A percentile compares a stretch with the other conserved stretches of the same genome.
Evolutionary conservation across 1,140 invertebrate genomes (phyloP).

Genomic region (Hetaerina americana): DNA sequence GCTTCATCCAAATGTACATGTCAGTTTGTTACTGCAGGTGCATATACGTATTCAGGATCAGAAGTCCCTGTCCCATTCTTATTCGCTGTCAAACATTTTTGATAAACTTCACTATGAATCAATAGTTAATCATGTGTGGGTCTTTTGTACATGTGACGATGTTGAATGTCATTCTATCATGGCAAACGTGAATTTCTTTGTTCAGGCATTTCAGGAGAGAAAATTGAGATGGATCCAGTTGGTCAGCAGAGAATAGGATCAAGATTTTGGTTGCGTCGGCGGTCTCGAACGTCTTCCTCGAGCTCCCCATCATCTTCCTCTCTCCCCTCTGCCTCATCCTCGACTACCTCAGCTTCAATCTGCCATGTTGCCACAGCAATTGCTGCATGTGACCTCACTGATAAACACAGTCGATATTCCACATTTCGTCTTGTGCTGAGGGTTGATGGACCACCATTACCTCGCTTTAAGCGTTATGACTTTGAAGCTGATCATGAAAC

Average conservation of each 20-base stretch:
- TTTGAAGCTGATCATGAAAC: slow-evolving; percentile 68
- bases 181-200: not conserved
- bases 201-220: slow-evolving; percentile 69
- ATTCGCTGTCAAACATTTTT: too few species aligned
- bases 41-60: too few species aligned
- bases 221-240: slow-evolving; percentile 80
- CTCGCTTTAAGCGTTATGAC: slow-evolving; percentile 69
- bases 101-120: too few species aligned
- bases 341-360: not conserved
- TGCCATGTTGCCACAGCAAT: slow-evolving; percentile 64
- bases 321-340: not conserved
- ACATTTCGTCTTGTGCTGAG: slow-evolving; percentile 47
- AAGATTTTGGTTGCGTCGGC: slow-evolving; percentile 54
- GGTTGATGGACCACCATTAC: slow-evolving; percentile 21
- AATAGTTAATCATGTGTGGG: too few species aligned
- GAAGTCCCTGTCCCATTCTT: too few species aligned
- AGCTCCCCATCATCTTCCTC: not conserved
- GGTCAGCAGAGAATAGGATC: slow-evolving; percentile 45
- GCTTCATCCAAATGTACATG: too few species aligned
- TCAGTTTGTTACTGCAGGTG: too few species aligned
- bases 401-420: slow-evolving; percentile 45
- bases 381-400: slow-evolving; percentile 69
- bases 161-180: too few species aligned
- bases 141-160: too few species aligned
- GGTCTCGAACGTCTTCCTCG: slow-evolving; percentile 44